Conservation (phyloP, 2,888 invertebrate species). For the Coenonympha arcania region DNA sequence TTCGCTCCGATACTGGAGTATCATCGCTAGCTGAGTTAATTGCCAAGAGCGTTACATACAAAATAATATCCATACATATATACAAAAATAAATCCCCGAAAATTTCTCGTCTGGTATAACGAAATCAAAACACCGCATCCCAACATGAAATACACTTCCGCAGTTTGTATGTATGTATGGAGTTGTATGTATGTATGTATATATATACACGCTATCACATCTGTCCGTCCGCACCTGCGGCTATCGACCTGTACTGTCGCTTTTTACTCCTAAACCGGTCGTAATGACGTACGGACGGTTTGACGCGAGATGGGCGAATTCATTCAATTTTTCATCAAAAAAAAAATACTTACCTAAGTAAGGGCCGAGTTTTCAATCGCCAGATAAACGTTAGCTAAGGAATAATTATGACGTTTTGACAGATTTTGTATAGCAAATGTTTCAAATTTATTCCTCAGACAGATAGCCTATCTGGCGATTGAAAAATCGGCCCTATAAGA, state of each 20-base stretch:
- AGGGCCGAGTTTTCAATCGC: no score
- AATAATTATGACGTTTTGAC: no score
- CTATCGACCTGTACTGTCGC: slow-evolving; percentile 61
- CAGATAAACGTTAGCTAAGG: no score
- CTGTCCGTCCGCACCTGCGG: slow-evolving; percentile 54
- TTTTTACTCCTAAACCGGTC: slow-evolving; percentile 63
- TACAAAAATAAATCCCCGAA: not conserved
- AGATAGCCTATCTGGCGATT: no score
- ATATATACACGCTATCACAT: slow-evolving; percentile 22
- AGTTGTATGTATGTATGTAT: slow-evolving; percentile 6
- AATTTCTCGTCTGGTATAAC: not conserved
- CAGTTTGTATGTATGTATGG: slow-evolving; percentile 8
- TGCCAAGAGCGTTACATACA: no score
- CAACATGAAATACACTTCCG: slow-evolving; percentile 25
- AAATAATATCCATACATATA: no score
- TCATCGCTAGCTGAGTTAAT: no score
- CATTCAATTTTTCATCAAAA: not conserved
- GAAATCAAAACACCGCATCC: slow-evolving; percentile 10
- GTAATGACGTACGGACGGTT: slow-evolving; percentile 32
- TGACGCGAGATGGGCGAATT: slow-evolving; percentile 29
- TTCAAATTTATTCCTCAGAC: no score
- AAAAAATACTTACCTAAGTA: no score
- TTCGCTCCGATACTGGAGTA: no score
- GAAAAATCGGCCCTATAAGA: no score
- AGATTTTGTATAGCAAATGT: no score